A percentile compares a stretch with the other conserved stretches of the same genome.
phyloP scores from a whole-genome alignment of 2,888 invertebrate species.

The Parnassius apollo region DNA sequence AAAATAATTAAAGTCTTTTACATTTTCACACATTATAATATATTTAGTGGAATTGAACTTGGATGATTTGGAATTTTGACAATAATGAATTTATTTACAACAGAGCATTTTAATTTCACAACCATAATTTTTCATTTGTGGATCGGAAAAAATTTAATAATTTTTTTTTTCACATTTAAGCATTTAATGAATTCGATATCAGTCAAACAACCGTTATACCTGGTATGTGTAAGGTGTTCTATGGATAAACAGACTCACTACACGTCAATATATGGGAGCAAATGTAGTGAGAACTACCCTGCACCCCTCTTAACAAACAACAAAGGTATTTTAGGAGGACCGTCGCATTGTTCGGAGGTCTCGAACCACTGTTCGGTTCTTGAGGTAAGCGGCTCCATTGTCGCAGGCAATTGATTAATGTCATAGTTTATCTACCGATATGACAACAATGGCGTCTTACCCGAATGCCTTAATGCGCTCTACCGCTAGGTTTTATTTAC shows the following conservation, averaged over 20 bases:
- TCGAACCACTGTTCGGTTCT: slow-evolving; percentile 42
- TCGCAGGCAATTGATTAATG: slow-evolving; percentile 74
- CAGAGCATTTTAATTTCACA: too few species aligned
- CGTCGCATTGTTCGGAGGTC: slow-evolving; percentile 39
- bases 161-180: slow-evolving; percentile 2
- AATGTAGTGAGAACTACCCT: slow-evolving; percentile 38
- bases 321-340: slow-evolving; percentile 10
- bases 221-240: slow-evolving; percentile 49
- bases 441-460: slow-evolving; percentile 76
- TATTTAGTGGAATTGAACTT: too few species aligned
- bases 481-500: slow-evolving; percentile 68
- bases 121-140: too few species aligned
- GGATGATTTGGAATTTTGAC: too few species aligned
- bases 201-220: slow-evolving; percentile 62
- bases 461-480: slow-evolving; percentile 70
- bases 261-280: slow-evolving; percentile 40
- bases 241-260: slow-evolving; percentile 56
- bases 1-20: too few species aligned
- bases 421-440: slow-evolving; percentile 76
- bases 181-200: slow-evolving; percentile 34
- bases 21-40: too few species aligned
- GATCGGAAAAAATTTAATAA: too few species aligned
- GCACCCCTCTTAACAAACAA: slow-evolving; percentile 13
- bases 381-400: slow-evolving; percentile 72
- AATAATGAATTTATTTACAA: too few species aligned